Base-by-base conservation (phyloP, 2,888 invertebrate genomes). In the Morpho helenor region DNA sequence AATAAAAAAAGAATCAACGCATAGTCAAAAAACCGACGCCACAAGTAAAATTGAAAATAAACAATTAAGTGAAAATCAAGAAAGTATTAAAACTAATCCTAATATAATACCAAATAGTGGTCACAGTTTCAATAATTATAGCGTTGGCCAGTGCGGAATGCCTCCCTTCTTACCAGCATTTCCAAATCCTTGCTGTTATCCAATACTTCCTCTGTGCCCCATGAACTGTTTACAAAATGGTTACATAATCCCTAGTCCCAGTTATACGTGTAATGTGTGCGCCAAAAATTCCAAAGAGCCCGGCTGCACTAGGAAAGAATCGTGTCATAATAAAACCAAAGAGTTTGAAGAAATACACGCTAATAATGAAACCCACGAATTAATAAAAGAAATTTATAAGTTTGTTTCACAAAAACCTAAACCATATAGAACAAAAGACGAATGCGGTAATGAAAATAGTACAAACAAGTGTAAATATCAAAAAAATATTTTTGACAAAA, bases 371-470 rank as follows among this genome's bases (percentile, higher is more conserved):
- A 88, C 87, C 9, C 84, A 87, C 44, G 75, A 84, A 62, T 69
- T 89, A 2, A 82, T 90, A 44, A 87, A 86, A 71, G 83, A 88
- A 71, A 89, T 90, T 59, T 84, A 90, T 62, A 85, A 87, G 62
- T 79, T 75, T 49, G 82, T 89, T 3, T 77, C 81, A 8, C 80
- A 81, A 66, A 78, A 75, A 58, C 75, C 80, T 1, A 73, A 66
- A 7, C 57, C 66, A 9, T 59, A 54, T 42, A 56, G 56, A n/a
- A 75, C 67, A 56, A 73, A 69, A 56, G 69, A 70, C 60, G 53
- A 47, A 10, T 16, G n/a, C 8, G 63, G 59, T n/a, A 65, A 66
- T 41, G 61, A 52, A 41, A 64, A 47, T 23, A 23, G 47, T 4
- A 49, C 22, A 2, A 58, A 45, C 59, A 22, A 45, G 3, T 31